Percentiles rank a stretch among this genome's conserved stretches.
Conservation (phyloP, 2,888 invertebrate species). For the Caenorhabditis imperialis region DNA sequence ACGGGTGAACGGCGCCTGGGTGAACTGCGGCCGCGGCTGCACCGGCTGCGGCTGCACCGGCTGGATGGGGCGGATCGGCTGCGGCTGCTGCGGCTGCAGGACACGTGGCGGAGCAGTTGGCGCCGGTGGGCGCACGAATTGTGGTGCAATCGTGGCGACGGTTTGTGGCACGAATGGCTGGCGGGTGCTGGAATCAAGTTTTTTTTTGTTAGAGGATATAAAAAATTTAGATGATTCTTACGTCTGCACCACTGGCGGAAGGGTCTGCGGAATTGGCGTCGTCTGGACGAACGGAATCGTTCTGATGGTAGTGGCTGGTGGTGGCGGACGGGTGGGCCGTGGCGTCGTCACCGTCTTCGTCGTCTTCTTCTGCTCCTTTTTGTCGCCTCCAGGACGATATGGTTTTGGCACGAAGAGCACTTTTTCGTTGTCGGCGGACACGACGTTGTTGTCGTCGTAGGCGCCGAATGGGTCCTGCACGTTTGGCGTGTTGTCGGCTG, state of each 20-base stretch:
- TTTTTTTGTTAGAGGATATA: background rate
- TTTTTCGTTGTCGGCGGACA: slow-evolving; percentile 68
- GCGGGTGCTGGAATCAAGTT: slow-evolving; percentile 32
- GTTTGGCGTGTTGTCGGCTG: slow-evolving; percentile 58
- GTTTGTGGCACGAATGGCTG: slow-evolving; percentile 41
- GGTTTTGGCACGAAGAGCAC: slow-evolving; percentile 73
- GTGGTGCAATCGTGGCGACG: slow-evolving; percentile 39
- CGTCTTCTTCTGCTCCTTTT: slow-evolving; percentile 61
- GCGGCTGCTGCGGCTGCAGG: slow-evolving; percentile 42
- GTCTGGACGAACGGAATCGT: slow-evolving; percentile 60
- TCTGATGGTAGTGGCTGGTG: slow-evolving; percentile 58
- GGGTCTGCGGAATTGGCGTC: slow-evolving; percentile 46
- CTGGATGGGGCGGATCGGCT: slow-evolving; percentile 56
- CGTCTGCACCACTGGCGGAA: slow-evolving; percentile 33
- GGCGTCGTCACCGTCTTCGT: slow-evolving; percentile 57
- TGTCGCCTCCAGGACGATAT: slow-evolving; percentile 72
- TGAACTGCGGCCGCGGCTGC: slow-evolving; percentile 41
- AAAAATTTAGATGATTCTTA: slow-evolving; percentile 1
- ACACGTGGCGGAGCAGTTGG: slow-evolving; percentile 57
- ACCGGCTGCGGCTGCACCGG: slow-evolving; percentile 39
- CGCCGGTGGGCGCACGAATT: slow-evolving; percentile 39
- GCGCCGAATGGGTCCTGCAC: slow-evolving; percentile 67
- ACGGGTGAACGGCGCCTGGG: slow-evolving; percentile 56
- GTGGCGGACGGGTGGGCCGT: slow-evolving; percentile 35
- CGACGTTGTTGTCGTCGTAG: slow-evolving; percentile 72